Evolutionary conservation across 2,797 vertebrate genomes (phyloP).

Genomic region (Enteromius afrohamiltoni): DNA sequence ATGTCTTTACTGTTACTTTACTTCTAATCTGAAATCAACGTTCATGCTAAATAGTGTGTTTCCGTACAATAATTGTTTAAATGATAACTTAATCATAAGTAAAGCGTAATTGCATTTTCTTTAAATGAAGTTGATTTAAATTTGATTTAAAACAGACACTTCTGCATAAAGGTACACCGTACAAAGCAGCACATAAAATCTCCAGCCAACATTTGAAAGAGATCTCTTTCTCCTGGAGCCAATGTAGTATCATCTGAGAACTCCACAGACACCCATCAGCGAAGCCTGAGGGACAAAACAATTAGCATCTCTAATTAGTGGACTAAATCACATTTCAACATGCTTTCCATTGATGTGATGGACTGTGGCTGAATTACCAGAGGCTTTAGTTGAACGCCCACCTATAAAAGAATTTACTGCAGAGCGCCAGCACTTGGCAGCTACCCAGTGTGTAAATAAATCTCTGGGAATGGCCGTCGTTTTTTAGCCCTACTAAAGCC

Average conservation of each 20-base stretch:
- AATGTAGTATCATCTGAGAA: constrained; percentile 8
- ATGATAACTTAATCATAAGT: background rate
- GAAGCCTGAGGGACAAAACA: constrained; percentile 76
- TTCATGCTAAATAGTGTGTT: background rate
- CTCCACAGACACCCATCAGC: constrained; percentile 40
- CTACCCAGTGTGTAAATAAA: constrained; percentile 71
- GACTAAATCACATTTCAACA: constrained; percentile 76
- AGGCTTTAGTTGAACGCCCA: constrained; percentile 66
- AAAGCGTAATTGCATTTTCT: background rate
- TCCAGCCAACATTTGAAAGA: background rate
- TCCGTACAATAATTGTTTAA: background rate
- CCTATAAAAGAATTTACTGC: constrained; percentile 74
- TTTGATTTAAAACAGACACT: background rate
- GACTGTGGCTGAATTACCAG: constrained; percentile 73
- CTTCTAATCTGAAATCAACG: background rate
- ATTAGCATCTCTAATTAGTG: constrained; percentile 79
- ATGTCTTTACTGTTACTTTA: background rate
- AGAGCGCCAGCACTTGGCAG: constrained; percentile 66
- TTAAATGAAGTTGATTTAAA: background rate
- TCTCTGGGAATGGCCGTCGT: constrained; percentile 65
- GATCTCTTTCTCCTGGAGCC: constrained; percentile 10
- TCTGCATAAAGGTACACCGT: background rate
- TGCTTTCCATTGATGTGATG: constrained; percentile 72
- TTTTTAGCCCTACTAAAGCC: constrained; percentile 58
- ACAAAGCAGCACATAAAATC: background rate